Conservation (phyloP, 2,797 vertebrate genomes). For the Mormyrops attenuatus region DNA sequence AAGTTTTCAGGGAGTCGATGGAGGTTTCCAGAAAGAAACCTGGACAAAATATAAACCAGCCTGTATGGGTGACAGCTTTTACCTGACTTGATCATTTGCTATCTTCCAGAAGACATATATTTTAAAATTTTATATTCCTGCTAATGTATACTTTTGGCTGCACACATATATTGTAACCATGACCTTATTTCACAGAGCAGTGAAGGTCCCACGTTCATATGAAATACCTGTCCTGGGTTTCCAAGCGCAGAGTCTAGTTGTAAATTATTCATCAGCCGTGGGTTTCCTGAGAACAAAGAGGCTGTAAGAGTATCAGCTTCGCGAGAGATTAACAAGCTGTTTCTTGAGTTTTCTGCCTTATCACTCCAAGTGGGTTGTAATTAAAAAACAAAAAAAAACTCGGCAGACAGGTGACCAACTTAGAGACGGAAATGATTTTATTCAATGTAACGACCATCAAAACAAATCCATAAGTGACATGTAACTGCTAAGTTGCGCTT, state of each 20-base stretch:
- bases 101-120: slow-evolving; percentile 4
- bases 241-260: neutral
- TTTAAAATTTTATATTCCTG: neutral
- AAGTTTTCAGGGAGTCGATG: neutral
- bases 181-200: slow-evolving; percentile 8
- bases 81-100: neutral
- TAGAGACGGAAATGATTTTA: neutral
- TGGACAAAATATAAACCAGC: neutral
- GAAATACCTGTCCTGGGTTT: slow-evolving; percentile 16
- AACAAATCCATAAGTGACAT: neutral
- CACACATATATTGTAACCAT: slow-evolving; percentile 4
- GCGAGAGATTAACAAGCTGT: slow-evolving; percentile 23
- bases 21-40: neutral
- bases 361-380: neutral
- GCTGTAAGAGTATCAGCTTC: slow-evolving; percentile 17
- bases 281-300: slow-evolving; percentile 21
- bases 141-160: slow-evolving; percentile 10
- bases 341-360: slow-evolving; percentile 7
- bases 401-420: neutral
- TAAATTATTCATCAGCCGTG: slow-evolving; percentile 24
- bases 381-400: neutral
- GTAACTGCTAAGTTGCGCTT: neutral
- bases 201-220: slow-evolving; percentile 18
- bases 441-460: neutral
- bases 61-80: neutral